Conservation (phyloP, 92 coral and sea anemone genomes). For the Porites evermanni region DNA sequence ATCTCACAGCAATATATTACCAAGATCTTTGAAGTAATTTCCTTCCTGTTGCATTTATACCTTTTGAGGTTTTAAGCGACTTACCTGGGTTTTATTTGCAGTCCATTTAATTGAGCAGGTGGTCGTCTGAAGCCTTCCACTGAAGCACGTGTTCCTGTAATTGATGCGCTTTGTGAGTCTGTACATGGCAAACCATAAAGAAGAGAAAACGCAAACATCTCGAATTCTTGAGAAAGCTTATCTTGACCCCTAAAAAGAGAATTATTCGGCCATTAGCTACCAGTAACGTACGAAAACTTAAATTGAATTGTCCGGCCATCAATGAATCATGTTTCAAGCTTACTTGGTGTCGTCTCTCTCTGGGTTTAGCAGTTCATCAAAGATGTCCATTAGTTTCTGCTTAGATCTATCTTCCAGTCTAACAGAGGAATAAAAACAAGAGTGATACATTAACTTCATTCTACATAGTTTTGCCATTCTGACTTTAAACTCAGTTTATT, state of each 20-base stretch:
- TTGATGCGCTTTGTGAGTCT: slow-evolving; percentile 40
- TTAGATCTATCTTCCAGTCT: slow-evolving; percentile 77
- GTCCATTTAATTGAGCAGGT: slow-evolving; percentile 72
- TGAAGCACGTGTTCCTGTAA: slow-evolving; percentile 76
- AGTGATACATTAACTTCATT: not conserved
- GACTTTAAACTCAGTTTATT: no score
- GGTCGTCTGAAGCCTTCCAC: slow-evolving; percentile 80
- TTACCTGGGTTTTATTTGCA: slow-evolving; percentile 82
- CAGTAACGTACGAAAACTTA: not conserved
- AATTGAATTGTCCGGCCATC: no score
- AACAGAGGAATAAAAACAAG: not conserved
- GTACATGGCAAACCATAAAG: slow-evolving; percentile 87
- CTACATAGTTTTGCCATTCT: not conserved
- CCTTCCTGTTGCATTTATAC: no score
- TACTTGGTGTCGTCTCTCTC: slow-evolving; percentile 85
- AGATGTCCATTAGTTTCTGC: slow-evolving; percentile 75
- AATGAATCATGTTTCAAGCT: not conserved
- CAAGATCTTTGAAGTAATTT: no score
- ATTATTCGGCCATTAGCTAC: not conserved
- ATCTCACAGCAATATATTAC: no score
- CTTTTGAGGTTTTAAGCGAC: not conserved
- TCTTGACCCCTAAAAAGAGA: slow-evolving; percentile 72
- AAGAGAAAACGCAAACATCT: slow-evolving; percentile 86
- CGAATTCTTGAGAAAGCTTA: slow-evolving; percentile 75
- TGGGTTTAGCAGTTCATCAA: slow-evolving; percentile 86